Percentiles rank a stretch among this genome's conserved stretches.
phyloP scores from a whole-genome alignment of 1,140 invertebrate genomes.

The Telenomus remus region DNA sequence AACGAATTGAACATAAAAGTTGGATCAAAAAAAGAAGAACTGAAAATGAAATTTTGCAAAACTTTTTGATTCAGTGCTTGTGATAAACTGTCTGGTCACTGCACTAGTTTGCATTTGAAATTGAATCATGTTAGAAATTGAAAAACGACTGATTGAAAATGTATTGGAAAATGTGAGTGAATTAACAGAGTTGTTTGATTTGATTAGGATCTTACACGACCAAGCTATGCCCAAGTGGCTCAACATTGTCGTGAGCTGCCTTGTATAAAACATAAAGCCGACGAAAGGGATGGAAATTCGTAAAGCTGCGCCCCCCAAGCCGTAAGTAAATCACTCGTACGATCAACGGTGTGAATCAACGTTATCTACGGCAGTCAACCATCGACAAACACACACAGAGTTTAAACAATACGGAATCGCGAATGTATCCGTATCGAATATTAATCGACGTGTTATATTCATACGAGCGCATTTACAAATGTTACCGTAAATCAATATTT shows the following conservation, averaged over 20 bases:
- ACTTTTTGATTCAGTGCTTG: slow-evolving; percentile 8
- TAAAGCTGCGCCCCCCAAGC: slow-evolving; percentile 65
- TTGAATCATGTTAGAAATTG: background rate
- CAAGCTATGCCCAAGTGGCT: slow-evolving; percentile 90
- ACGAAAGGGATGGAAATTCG: slow-evolving; percentile 72
- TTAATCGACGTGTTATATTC: slow-evolving; percentile 60
- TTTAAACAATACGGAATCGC: slow-evolving; percentile 41
- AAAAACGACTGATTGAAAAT: background rate
- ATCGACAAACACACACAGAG: slow-evolving; percentile 36
- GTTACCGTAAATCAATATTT: slow-evolving; percentile 70
- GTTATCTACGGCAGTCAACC: slow-evolving; percentile 47
- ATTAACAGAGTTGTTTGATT: slow-evolving; percentile 4
- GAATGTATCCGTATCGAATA: slow-evolving; percentile 57
- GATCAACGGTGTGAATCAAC: slow-evolving; percentile 51
- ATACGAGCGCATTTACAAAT: slow-evolving; percentile 67
- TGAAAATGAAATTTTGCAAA: too few relatives aligned
- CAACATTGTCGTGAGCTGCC: slow-evolving; percentile 81
- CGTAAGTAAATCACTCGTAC: slow-evolving; percentile 67
- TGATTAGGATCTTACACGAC: slow-evolving; percentile 77
- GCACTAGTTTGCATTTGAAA: slow-evolving; percentile 38
- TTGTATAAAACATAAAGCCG: slow-evolving; percentile 76
- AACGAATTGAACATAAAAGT: too few relatives aligned
- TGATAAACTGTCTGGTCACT: slow-evolving; percentile 33
- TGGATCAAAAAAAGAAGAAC: too few relatives aligned
- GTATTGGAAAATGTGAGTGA: background rate